A percentile compares a stretch with the other conserved stretches of the same genome.
Conservation (phyloP, 2,113 vertebrate species). For the Tragelaphus scriptus region DNA sequence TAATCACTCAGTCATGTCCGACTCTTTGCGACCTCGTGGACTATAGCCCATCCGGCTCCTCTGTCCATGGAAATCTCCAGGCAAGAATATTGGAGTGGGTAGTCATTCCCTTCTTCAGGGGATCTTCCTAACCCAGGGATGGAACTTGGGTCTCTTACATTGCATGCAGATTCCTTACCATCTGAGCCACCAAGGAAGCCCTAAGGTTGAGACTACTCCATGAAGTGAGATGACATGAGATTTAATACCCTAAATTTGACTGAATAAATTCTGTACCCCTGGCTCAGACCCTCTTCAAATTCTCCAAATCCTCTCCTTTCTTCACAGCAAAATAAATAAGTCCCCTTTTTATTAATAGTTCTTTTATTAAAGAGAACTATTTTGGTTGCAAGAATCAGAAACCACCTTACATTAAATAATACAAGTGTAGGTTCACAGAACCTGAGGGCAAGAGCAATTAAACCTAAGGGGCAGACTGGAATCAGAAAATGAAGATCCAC, state of each 20-base stretch:
- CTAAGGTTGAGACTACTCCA: not conserved
- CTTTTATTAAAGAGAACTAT: not conserved
- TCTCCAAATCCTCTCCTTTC: not conserved
- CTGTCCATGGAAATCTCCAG: not conserved
- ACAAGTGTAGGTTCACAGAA: not conserved
- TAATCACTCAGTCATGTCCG: not conserved
- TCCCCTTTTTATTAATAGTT: not conserved
- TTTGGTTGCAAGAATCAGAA: constrained; percentile 1
- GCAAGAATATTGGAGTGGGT: not conserved
- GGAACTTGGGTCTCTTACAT: not conserved
- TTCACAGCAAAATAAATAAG: not conserved
- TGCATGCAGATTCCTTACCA: not conserved
- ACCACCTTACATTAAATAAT: not conserved
- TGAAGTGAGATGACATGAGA: not conserved
- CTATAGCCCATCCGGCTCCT: not conserved
- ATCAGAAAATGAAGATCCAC: not conserved
- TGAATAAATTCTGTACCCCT: not conserved
- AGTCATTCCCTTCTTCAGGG: not conserved
- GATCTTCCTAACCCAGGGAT: not conserved
- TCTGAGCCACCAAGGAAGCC: not conserved
- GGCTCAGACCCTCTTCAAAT: not conserved
- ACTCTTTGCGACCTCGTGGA: not conserved
- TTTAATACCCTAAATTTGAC: not conserved
- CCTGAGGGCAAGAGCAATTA: not conserved
- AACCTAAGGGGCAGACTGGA: not conserved